Conservation (phyloP, 2,888 invertebrate genomes). For the Electrophaes corylata region DNA sequence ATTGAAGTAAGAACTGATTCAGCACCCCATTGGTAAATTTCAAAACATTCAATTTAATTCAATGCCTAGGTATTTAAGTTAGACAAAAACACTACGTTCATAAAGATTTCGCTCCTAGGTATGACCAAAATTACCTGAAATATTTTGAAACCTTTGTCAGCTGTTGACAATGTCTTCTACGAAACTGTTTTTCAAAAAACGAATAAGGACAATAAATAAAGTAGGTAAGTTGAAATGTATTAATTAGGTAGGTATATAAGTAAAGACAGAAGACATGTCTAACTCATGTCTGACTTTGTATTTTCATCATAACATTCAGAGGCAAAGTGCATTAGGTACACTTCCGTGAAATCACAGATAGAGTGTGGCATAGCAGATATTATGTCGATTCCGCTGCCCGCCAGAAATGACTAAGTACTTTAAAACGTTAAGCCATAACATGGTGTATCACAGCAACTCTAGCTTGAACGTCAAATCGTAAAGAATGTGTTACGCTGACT, state of each 20-base stretch:
- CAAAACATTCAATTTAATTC: not conserved
- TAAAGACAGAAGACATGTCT: no score
- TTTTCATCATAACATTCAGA: constrained; percentile 38
- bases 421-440: constrained; percentile 74
- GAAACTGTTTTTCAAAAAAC: constrained; percentile 41
- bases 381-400: constrained; percentile 53
- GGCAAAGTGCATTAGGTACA: constrained; percentile 61
- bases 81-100: no score
- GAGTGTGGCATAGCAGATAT: constrained; percentile 58
- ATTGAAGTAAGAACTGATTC: constrained; percentile 13
- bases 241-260: no score
- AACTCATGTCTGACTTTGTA: not conserved
- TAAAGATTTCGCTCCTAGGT: no score
- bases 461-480: constrained; percentile 80
- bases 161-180: constrained; percentile 49
- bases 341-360: constrained; percentile 72
- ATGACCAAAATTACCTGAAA: constrained; percentile 49
- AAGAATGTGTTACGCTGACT: constrained; percentile 78
- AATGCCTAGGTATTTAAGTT: no score
- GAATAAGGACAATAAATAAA: constrained; percentile 44
- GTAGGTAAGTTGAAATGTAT: not conserved
- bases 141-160: constrained; percentile 53
- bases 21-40: not conserved
- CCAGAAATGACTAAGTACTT: constrained; percentile 66
- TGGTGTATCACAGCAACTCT: constrained; percentile 83